Evolutionary conservation across 2,888 invertebrate species (phyloP), one percentile per base, ranked within the genome.

Genomic region (Hydroisotoma schaefferi): DNA sequence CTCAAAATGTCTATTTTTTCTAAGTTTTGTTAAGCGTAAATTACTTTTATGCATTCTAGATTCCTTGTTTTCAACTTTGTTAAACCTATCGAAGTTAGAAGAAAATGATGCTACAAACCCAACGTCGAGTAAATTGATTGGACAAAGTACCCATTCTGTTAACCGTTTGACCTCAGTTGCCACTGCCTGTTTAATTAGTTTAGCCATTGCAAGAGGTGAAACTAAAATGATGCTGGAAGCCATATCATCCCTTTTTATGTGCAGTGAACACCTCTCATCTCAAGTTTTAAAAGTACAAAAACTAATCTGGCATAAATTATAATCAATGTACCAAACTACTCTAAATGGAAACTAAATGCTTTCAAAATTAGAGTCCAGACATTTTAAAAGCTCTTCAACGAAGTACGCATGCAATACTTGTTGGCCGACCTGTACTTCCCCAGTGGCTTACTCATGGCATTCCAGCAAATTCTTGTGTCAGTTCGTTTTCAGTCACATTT

Each of bases 201-300:
- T 98, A 62, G 91, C 93, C 15, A 90, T 97, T 49, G 94, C 95
- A 1, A 82, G 90, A 57, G 98, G 97, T 3, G 91, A 94, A 76
- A 91, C 94, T 10, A 93, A 93, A 61, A 87, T 92, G 74, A 85
- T 92, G 73, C 81, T 97, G 5, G 86, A 87, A 73, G 92, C 95
- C 4, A 84, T 91, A 37, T 87, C 91, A 2, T 88, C 92, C 26
- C 81, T 95, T 67, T 82, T 93, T 44, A 94, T 94, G 88, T 89
- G 90, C 55, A 85, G 61, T 62, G 64, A 65, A 47, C 63, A 67
- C 57, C 55, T 65, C 29, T 55, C 67, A 51, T 65, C 59, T 62
- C 69, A 72, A 54, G 63, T 67, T 57, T 53, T 72, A 15, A 69
- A 70, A 56, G 72, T 70, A 55, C 40, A 55, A 27, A 25, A 23